Evolutionary conservation across 2,888 invertebrate species (phyloP), one percentile per base, ranked within the genome.

Genomic region (Drosophila yooni): DNA sequence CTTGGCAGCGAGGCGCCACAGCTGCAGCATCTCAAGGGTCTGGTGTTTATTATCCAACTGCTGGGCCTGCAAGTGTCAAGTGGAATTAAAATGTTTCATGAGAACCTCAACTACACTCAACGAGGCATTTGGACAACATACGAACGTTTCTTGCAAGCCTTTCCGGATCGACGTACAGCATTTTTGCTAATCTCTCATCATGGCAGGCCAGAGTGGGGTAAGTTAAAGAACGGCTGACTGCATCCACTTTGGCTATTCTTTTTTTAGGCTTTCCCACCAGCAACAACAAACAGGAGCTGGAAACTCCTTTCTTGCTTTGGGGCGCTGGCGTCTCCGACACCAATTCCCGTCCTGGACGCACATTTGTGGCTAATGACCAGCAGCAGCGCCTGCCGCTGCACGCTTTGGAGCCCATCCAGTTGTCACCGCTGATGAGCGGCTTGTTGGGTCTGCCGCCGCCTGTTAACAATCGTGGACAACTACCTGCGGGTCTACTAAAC

Each of bases 121-220:
- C 92, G 94, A 66, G 96, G 96, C 56, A 95, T 99, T 40, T 92
- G 94, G 84, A 94, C 95, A 81, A 95, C 96, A 21, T 96, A 96
- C 70, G 82, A 94, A 63, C 77, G 95, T 1, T 95, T 98, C 68
- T 96, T 96, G 83, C 92, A 94, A 10, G 95, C 94, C 86, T 99
- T 96, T 94, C 91, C 96, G 90, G 97, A 98, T 93, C 94, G 94
- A 2, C 94, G 94, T 88, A 99, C 99, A 0, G 95, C 97, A 1
- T 99, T 96, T 92, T 91, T 99, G 52, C 96, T 99, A 92, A 98
- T 99, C 15, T 95, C 99, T 8, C 99, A 99, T 93, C 99, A 99
- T 94, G 99, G 98, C 67, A 99, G 99, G 99, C 98, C 99, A 25
- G 96, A 98, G 93, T 98, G 98, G 97, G 99, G 99, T 92, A 52